A percentile compares a stretch with the other conserved stretches of the same genome.
phyloP scores from a whole-genome alignment of 2,113 vertebrate species.

The Urocynchramus pylzowi region DNA sequence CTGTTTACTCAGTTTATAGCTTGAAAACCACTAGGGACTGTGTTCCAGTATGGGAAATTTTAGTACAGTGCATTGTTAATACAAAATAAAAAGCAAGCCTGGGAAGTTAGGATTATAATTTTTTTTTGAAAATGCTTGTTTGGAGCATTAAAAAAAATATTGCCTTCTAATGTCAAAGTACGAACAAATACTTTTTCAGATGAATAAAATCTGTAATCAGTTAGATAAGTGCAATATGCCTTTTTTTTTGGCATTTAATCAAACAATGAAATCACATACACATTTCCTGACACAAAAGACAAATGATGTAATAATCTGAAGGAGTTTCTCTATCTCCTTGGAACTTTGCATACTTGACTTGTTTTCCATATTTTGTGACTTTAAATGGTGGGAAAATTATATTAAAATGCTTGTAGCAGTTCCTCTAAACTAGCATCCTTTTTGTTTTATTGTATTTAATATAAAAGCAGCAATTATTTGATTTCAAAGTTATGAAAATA shows the following conservation, averaged over 20 bases:
- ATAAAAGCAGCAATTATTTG: conserved; percentile 99
- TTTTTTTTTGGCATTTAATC: conserved; percentile 90
- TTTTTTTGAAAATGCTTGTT: conserved; percentile 65
- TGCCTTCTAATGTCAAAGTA: conserved; percentile 71
- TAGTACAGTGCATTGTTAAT: conserved; percentile 68
- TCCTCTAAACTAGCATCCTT: conserved; percentile 89
- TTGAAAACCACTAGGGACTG: conserved; percentile 68
- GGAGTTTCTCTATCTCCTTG: conserved; percentile 87
- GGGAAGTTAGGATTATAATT: conserved; percentile 65
- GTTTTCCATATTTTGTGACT: conserved; percentile 84
- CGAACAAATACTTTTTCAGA: conserved; percentile 76
- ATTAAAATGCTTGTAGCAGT: conserved; percentile 94
- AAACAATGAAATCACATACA: conserved; percentile 89
- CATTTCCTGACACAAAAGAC: conserved; percentile 86
- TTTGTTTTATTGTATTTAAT: conserved; percentile 96
- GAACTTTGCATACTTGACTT: conserved; percentile 88
- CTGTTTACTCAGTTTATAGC: conserved; percentile 71
- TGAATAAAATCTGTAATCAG: conserved; percentile 87
- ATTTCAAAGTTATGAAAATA: conserved; percentile 99
- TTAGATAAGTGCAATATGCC: conserved; percentile 86
- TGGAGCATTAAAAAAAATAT: conserved; percentile 64
- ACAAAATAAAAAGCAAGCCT: conserved; percentile 71
- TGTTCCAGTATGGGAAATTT: conserved; percentile 69
- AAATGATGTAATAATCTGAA: conserved; percentile 88
- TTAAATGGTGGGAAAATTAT: conserved; percentile 86